These are phyloP conservation scores for Bombus confusus DNA, from an alignment of 1,140 invertebrate genomes.

Conservation along the genomic window DNA sequence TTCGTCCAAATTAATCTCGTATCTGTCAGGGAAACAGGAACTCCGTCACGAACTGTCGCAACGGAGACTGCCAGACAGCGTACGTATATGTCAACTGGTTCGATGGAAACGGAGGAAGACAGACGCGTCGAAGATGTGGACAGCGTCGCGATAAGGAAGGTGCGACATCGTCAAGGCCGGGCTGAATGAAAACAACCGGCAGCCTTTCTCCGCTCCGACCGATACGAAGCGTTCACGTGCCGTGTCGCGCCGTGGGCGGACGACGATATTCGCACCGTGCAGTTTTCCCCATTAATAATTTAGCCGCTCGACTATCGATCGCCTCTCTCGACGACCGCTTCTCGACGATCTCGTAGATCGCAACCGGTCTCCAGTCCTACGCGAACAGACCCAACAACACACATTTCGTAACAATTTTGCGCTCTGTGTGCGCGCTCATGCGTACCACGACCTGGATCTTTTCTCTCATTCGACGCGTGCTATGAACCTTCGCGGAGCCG, in stretches of 20 bases:
- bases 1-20: not conserved
- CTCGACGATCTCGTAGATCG: constrained; percentile 59
- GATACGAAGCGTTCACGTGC: constrained; percentile 47
- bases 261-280: constrained; percentile 45
- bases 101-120: not conserved
- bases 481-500: constrained; percentile 40
- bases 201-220: constrained; percentile 51
- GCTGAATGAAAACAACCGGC: constrained; percentile 33
- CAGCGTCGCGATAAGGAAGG: constrained; percentile 49
- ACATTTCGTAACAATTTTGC: constrained; percentile 80
- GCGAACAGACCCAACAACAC: constrained; percentile 65
- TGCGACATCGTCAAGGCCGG: constrained; percentile 60
- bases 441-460: constrained; percentile 80
- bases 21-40: constrained; percentile 12
- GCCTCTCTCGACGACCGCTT: constrained; percentile 22
- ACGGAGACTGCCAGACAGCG: not conserved
- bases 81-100: not conserved
- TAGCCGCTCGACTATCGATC: constrained; percentile 17
- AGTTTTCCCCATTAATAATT: constrained; percentile 62
- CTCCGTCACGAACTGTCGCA: not conserved
- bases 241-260: constrained; percentile 41
- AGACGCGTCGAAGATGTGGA: not conserved
- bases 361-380: constrained; percentile 67
- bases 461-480: constrained; percentile 64
- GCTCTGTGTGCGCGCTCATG: constrained; percentile 77